Conservation (phyloP, 2,113 vertebrate species). For the Actenoides hombroni region DNA sequence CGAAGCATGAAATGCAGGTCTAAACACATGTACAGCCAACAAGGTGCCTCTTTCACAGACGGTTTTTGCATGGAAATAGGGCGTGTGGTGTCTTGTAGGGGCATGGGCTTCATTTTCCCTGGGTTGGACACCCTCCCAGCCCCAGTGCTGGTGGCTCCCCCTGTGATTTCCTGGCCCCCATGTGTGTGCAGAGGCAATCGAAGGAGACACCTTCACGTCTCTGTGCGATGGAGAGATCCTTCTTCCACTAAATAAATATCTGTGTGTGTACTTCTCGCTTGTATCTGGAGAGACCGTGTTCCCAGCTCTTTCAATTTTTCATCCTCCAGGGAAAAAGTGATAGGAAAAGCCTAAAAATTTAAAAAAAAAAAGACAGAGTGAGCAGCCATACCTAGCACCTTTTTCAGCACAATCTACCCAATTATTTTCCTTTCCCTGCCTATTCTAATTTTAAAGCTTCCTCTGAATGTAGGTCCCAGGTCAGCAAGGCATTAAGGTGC, state of each 20-base stretch:
- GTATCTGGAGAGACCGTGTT: neutral
- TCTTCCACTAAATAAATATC: constrained; percentile 28
- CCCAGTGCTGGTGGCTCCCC: neutral
- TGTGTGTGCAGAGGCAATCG: neutral
- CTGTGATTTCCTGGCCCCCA: neutral
- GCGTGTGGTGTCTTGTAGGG: neutral
- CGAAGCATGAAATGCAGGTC: constrained; percentile 14
- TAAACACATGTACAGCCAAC: neutral
- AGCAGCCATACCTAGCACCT: neutral
- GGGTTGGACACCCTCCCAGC: neutral
- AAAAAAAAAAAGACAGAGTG: constrained; percentile 31
- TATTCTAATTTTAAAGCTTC: constrained; percentile 23
- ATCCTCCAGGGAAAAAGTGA: constrained; percentile 23
- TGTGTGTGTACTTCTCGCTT: neutral
- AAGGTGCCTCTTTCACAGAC: neutral
- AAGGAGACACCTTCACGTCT: neutral
- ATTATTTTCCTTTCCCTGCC: constrained; percentile 18
- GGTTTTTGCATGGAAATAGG: neutral
- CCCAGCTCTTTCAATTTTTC: constrained; percentile 18
- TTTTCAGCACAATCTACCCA: constrained; percentile 19
- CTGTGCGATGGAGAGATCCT: constrained; percentile 26
- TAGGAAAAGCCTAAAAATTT: constrained; percentile 42
- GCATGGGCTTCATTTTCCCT: neutral
- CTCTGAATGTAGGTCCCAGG: neutral
- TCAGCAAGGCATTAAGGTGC: neutral